Percentiles rank a stretch among this genome's conserved stretches.
phyloP scores from a whole-genome alignment of 2,113 vertebrate genomes.

The Canis aureus region DNA sequence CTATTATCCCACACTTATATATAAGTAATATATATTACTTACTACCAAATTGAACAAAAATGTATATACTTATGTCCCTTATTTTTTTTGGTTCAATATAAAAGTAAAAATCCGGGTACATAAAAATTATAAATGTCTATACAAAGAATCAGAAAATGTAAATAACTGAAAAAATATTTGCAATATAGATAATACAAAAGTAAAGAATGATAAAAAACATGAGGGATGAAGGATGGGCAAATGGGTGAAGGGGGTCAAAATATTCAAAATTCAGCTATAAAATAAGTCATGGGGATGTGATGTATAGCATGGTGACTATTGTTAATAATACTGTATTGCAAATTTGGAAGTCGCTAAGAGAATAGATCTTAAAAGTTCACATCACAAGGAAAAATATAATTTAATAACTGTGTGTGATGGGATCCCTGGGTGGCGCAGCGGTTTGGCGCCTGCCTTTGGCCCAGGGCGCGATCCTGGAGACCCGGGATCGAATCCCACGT shows the following conservation, averaged over 20 bases:
- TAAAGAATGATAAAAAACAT: background rate
- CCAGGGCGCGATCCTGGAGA: too few relatives aligned
- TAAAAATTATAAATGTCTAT: background rate
- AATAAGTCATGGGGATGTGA: background rate
- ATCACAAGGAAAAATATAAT: background rate
- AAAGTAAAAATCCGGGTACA: background rate
- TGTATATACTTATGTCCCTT: background rate
- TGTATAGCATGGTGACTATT: background rate
- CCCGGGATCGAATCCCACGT: too few relatives aligned
- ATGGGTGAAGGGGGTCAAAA: background rate
- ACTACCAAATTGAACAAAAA: background rate
- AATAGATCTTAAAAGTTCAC: background rate
- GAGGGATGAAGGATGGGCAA: background rate
- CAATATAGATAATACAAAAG: background rate
- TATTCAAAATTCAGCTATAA: background rate
- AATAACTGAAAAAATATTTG: background rate
- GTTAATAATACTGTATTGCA: background rate
- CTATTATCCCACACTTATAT: background rate
- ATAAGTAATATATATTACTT: background rate
- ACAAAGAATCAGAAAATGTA: background rate
- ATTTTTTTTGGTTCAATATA: background rate
- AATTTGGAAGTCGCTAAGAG: background rate
- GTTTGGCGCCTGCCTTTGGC: too few relatives aligned
- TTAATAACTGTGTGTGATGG: background rate
- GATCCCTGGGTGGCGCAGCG: too few relatives aligned